phyloP scores from a whole-genome alignment of 2,888 invertebrate species.

The Eupithecia subfuscata region DNA sequence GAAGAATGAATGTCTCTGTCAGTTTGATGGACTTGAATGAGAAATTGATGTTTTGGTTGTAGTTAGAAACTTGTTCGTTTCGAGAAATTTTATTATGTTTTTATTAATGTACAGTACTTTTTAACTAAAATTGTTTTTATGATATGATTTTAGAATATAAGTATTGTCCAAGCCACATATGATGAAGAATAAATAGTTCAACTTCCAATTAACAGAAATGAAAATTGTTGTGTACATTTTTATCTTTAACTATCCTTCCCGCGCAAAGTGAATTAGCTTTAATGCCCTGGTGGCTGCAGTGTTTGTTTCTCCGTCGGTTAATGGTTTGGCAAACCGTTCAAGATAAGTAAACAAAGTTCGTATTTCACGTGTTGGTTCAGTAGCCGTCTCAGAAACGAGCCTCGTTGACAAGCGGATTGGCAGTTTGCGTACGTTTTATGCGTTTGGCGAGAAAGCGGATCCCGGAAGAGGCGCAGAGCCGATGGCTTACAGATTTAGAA shows the following conservation, averaged over 20 bases:
- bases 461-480: constrained; percentile 68
- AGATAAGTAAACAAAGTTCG: constrained; percentile 65
- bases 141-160: not conserved
- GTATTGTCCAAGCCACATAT: not conserved
- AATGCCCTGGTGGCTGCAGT: constrained; percentile 39
- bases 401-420: constrained; percentile 74
- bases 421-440: constrained; percentile 76
- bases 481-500: constrained; percentile 76
- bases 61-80: not conserved
- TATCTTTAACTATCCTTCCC: constrained; percentile 15
- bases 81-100: not conserved
- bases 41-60: not conserved
- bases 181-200: not conserved
- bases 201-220: not conserved
- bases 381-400: constrained; percentile 57
- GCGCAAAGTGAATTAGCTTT: constrained; percentile 32
- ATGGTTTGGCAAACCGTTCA: constrained; percentile 67
- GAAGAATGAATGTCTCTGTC: not conserved
- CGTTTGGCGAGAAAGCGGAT: constrained; percentile 75
- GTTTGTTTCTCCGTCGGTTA: constrained; percentile 58
- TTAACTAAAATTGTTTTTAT: no score
- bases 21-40: not conserved
- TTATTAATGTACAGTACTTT: no score
- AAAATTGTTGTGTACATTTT: constrained; percentile 1
- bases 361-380: constrained; percentile 66